phyloP scores from a whole-genome alignment of 2,113 vertebrate genomes.

The Danio rerio region DNA sequence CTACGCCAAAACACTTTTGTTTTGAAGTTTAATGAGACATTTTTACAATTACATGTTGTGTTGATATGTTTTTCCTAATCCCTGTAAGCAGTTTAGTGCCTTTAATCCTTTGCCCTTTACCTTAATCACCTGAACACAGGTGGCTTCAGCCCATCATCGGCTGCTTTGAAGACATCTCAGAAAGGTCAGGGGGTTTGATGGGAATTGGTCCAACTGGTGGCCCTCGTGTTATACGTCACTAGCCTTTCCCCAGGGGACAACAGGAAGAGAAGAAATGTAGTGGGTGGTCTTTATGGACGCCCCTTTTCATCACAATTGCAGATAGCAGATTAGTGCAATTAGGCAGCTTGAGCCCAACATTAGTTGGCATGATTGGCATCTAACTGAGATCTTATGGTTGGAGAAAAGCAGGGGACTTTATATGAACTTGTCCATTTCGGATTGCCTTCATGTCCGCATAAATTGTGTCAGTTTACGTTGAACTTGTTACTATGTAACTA shows the following conservation, averaged over 20 bases:
- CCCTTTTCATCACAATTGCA: constrained; percentile 35
- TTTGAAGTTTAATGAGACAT: not conserved
- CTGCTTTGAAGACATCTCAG: constrained; percentile 50
- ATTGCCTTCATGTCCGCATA: too few species aligned
- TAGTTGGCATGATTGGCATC: constrained; percentile 10
- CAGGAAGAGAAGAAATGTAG: constrained; percentile 19
- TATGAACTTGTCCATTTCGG: too few species aligned
- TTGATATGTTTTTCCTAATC: constrained; percentile 21
- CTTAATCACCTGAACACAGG: constrained; percentile 55
- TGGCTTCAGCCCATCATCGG: constrained; percentile 36
- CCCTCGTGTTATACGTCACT: constrained; percentile 40
- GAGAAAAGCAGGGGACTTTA: not conserved
- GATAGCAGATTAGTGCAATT: constrained; percentile 51
- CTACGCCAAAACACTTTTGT: not conserved
- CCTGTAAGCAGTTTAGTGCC: not conserved
- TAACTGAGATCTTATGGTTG: constrained; percentile 15
- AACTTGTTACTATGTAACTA: too few species aligned
- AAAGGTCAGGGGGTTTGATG: constrained; percentile 54
- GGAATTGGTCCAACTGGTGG: constrained; percentile 48
- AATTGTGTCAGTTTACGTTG: too few species aligned
- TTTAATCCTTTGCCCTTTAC: constrained; percentile 52
- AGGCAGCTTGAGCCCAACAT: constrained; percentile 1
- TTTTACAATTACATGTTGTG: constrained; percentile 2
- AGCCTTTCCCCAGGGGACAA: constrained; percentile 13
- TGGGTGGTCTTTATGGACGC: constrained; percentile 27